Base-by-base conservation (phyloP, 2,888 invertebrate genomes). In the Drymonia ruficornis region DNA sequence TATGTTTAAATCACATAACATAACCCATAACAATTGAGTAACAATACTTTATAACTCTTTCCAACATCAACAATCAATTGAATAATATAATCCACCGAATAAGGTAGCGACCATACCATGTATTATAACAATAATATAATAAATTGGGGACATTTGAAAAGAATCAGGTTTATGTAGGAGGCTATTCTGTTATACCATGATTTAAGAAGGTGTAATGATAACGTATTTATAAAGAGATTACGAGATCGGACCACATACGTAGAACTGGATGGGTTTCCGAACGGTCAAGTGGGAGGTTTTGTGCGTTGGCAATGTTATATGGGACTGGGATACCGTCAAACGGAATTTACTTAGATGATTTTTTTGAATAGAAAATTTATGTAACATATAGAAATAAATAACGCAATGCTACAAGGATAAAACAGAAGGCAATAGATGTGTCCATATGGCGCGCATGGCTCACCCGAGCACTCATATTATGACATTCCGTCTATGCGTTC, bases 61-160 rank as follows among this genome's bases (percentile, higher is more conserved):
- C 1, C 2, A 46, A 31, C 12, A 50, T 18, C 13, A 43, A 50
- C 11, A 2, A 44, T 49, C 42, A 40, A 56, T 55, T 58, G 57
- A 59, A 65, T 54, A 70, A 64, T 56, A 61, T 59, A 57, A 59
- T 48, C 19, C 1, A 16, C 29, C 62, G 59, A 69, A 69, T 69
- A 63, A 59, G 43, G 58, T 55, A 60, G 59, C 58, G 58, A 63
- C 66, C 68, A 72, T 66, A 67, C 61, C 72, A 59, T 55, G 74
- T 68, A 73, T 83, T 84, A 85, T 77, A 78, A 78, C 78, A 76
- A 81, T 83, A 86, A 84, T 83, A 85, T 86, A 79, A 78, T 81
- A 84, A 84, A 82, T 80, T 78, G 84, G 47, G 16, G 18, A 54
- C 49, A 53, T 62, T 58, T 66, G 50, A 64, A 68, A 71, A 56